Conservation (phyloP, 1,140 invertebrate genomes). For the Helicoverpa armigera region DNA sequence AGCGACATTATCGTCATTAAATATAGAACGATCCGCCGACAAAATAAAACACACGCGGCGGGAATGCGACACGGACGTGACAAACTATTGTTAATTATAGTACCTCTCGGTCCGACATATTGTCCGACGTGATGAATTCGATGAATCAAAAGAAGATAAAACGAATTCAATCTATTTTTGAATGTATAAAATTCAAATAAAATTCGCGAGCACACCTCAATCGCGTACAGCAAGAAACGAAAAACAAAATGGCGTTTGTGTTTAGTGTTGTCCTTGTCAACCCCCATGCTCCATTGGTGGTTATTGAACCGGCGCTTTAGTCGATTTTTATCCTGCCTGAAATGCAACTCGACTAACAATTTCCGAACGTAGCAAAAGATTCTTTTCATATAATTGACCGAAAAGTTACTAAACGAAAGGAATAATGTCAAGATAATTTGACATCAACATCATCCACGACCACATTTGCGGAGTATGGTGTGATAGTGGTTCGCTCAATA, state of each 20-base stretch:
- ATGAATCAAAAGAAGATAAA: conserved; percentile 67
- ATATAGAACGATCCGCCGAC: conserved; percentile 58
- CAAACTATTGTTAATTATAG: conserved; percentile 70
- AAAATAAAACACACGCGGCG: conserved; percentile 75
- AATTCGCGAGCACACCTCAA: conserved; percentile 67
- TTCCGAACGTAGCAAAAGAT: not conserved
- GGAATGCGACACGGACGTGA: conserved; percentile 57
- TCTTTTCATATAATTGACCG: not conserved
- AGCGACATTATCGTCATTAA: conserved; percentile 59
- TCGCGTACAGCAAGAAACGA: conserved; percentile 64
- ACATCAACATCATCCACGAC: conserved; percentile 42
- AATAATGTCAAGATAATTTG: not conserved
- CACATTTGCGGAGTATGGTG: conserved; percentile 52
- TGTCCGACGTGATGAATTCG: conserved; percentile 63
- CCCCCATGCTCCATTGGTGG: not conserved
- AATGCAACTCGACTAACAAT: not conserved
- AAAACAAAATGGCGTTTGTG: conserved; percentile 82
- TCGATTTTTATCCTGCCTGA: not conserved
- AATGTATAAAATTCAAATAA: conserved; percentile 64
- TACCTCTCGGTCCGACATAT: conserved; percentile 86
- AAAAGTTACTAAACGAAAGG: not conserved
- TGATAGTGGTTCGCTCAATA: conserved; percentile 12
- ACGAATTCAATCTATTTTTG: conserved; percentile 76
- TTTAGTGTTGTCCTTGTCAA: conserved; percentile 34
- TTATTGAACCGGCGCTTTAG: not conserved